These are phyloP conservation scores for Aurelia sp. DNA, from an alignment of 30 jellyfish, hydroid and myxozoan species.

Conservation along the genomic window DNA sequence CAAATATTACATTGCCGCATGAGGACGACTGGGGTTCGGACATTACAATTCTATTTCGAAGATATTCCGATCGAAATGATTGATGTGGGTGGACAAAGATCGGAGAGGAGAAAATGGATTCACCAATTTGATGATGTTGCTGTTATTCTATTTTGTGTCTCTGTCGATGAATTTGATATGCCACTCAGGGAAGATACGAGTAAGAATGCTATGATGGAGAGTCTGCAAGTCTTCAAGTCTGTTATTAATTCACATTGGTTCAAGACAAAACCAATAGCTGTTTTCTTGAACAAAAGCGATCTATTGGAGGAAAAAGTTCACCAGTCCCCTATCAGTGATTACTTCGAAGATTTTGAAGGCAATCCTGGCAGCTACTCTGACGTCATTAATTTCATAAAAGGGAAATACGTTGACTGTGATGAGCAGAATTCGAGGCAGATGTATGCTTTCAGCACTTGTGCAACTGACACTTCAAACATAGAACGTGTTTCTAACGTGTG, in stretches of 20 bases:
- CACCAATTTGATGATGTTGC: slow-evolving; percentile 65
- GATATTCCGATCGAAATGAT: slow-evolving; percentile 38
- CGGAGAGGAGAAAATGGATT: slow-evolving; percentile 82
- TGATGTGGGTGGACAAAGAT: slow-evolving; percentile 80
- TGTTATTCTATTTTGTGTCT: slow-evolving; percentile 59
- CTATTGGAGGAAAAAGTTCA: slow-evolving; percentile 33
- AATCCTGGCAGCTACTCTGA: slow-evolving; percentile 14
- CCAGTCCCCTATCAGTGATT: slow-evolving; percentile 6
- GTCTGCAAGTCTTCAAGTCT: slow-evolving; percentile 64
- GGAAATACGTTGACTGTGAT: slow-evolving; percentile 31
- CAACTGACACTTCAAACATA: slow-evolving; percentile 65
- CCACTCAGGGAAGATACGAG: slow-evolving; percentile 39
- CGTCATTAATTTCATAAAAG: slow-evolving; percentile 24
- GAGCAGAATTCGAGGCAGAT: slow-evolving; percentile 36
- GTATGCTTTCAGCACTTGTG: slow-evolving; percentile 58
- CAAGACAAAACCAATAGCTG: slow-evolving; percentile 22
- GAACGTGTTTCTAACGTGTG: slow-evolving; percentile 33
- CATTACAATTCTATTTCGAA: slow-evolving; percentile 41
- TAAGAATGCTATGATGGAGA: slow-evolving; percentile 57
- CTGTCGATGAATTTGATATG: slow-evolving; percentile 48
- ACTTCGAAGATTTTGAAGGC: slow-evolving; percentile 49
- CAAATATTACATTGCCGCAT: slow-evolving; percentile 67
- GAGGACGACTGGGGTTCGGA: slow-evolving; percentile 67
- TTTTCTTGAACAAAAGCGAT: slow-evolving; percentile 62
- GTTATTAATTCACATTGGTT: slow-evolving; percentile 61